Percentiles rank a stretch among this genome's conserved stretches.
These are phyloP conservation scores for Ormyrus thymus DNA, from an alignment of 2,888 invertebrate genomes.

Conservation along the genomic window DNA sequence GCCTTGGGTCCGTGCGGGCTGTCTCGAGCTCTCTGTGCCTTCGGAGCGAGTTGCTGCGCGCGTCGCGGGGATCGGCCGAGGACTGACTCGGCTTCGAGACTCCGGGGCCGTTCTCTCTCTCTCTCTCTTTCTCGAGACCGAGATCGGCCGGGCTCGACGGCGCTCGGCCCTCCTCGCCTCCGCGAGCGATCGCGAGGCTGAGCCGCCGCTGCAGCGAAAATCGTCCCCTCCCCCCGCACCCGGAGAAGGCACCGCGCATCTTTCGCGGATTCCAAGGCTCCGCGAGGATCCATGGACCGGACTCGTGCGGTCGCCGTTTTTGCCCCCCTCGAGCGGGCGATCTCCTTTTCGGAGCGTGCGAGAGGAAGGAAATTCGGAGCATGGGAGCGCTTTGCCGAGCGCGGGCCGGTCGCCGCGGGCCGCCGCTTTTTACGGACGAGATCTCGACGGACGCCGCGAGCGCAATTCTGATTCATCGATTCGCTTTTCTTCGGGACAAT, in stretches of 20 bases:
- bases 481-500: too few relatives aligned
- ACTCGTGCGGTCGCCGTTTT: background rate
- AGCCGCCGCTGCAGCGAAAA: background rate
- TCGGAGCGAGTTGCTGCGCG: constrained; percentile 42
- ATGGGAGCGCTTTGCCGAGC: background rate
- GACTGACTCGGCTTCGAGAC: constrained; percentile 53
- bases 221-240: too few relatives aligned
- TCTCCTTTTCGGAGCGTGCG: background rate
- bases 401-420: background rate
- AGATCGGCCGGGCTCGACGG: constrained; percentile 28
- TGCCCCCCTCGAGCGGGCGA: background rate
- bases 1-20: background rate
- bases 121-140: constrained; percentile 19
- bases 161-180: constrained; percentile 20
- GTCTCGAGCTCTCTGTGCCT: background rate
- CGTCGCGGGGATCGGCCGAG: constrained; percentile 59
- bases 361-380: constrained; percentile 31
- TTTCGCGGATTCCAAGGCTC: constrained; percentile 20
- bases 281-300: constrained; percentile 24
- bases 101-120: background rate
- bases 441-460: too few relatives aligned
- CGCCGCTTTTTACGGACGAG: too few relatives aligned
- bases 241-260: background rate
- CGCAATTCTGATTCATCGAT: too few relatives aligned
- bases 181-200: background rate